Evolutionary conservation across 2,888 invertebrate species (phyloP), one percentile per base, ranked within the genome.

Genomic region (Anagyrus pseudococci): DNA sequence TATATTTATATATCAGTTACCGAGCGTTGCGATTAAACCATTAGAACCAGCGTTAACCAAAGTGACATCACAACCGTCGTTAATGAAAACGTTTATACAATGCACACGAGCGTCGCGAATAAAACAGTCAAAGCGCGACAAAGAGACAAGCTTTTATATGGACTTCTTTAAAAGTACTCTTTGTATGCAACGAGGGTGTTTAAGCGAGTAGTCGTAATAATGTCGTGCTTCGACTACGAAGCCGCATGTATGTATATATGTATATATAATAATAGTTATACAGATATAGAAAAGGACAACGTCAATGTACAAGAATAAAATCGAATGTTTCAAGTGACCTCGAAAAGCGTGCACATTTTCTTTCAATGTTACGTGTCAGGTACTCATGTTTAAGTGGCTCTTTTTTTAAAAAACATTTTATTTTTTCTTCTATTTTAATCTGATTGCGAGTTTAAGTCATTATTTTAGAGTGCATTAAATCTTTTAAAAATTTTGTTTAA

Each of bases 181-280:
- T 56, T 64, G 60, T 64, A 64, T 61, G 58, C 61, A 50, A 60
- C 64, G 54, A 65, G 53, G 54, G 57, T 46, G 58, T 58, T 58
- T 41, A 58, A 65, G 61, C 61, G 49, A 65, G 50, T 61, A 50
- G 58, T 64, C 48, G 43, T 58, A 65, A 50, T 65, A n/a, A n/a
- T 61, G 58, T 61, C 58, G 65, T 65, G 60, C 61, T 61, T 65
- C 54, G 60, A 65, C 55, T 65, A 52, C 40, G 20, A 54, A 58
- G 43, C 61, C 44, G 48, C 57, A 43, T 43, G 41, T 25, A 55
- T 57, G 52, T 40, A 50, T 44, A 25, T 54, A 43, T 54, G 54
- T 49, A 52, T 20, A 44, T 46, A 22, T 25, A n/a, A n/a, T n/a
- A n/a, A n/a, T n/a, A n/a, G n/a, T n/a, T n/a, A 57, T 13, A 60